phyloP scores from a whole-genome alignment of 2,888 invertebrate genomes.

The Melipona beecheii region DNA sequence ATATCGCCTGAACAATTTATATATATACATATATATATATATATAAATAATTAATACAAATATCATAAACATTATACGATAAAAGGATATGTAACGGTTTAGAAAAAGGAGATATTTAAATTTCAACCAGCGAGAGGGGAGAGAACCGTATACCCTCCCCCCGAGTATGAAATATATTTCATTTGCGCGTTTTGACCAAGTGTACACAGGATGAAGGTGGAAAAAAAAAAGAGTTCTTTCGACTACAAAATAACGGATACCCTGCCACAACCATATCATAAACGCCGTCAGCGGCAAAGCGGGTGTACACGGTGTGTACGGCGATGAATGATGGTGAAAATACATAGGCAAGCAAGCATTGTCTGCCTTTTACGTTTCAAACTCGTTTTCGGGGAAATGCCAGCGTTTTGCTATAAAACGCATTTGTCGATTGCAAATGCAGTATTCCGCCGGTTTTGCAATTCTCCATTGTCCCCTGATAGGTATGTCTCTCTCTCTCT shows the following conservation, averaged over 20 bases:
- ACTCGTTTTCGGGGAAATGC: conserved; percentile 42
- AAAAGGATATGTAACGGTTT: not conserved
- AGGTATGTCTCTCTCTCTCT: conserved; percentile 40
- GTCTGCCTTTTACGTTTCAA: conserved; percentile 36
- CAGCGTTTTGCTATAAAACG: conserved; percentile 49
- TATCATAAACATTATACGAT: no score
- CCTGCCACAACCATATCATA: not conserved
- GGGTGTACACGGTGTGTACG: not conserved
- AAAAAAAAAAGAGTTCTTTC: not conserved
- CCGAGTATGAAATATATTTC: not conserved
- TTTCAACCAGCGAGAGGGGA: not conserved
- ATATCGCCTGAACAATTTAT: no score
- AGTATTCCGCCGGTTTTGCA: conserved; percentile 59
- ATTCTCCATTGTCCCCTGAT: conserved; percentile 58
- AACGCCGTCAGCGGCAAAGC: conserved; percentile 17
- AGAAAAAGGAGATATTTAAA: not conserved
- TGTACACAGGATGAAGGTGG: not conserved
- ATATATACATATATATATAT: no score
- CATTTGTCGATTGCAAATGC: conserved; percentile 68
- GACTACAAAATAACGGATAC: conserved; percentile 14
- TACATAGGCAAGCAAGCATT: conserved; percentile 13
- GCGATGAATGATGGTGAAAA: conserved; percentile 45
- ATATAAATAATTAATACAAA: no score
- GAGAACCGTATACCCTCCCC: not conserved
- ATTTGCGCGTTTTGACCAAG: not conserved